Evolutionary conservation across 2,888 invertebrate genomes (phyloP).

Genomic region (Drosophila algonquin): DNA sequence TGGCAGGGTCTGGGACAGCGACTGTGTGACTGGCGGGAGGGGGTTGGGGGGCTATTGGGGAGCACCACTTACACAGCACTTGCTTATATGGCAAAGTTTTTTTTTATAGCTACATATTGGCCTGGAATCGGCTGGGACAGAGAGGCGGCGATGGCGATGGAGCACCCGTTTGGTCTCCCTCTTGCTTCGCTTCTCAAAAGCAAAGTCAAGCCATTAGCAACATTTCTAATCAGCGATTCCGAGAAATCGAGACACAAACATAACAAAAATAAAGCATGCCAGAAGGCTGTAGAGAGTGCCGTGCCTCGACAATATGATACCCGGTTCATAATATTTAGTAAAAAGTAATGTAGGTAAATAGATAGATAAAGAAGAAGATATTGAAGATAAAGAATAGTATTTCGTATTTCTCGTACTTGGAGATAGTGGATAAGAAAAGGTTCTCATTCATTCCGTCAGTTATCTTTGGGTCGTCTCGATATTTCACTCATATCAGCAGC

Average conservation of each 20-base stretch:
- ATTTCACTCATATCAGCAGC: too few relatives aligned
- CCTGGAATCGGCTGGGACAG: not conserved
- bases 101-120: not conserved
- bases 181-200: not conserved
- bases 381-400: too few relatives aligned
- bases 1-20: not conserved
- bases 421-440: too few relatives aligned
- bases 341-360: too few relatives aligned
- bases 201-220: conserved; percentile 44
- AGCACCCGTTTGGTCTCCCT: not conserved
- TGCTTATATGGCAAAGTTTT: conserved; percentile 27
- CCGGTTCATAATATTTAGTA: not conserved
- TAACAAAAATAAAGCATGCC: not conserved
- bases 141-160: not conserved
- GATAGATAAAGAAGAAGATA: too few relatives aligned
- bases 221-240: conserved; percentile 51
- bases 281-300: not conserved
- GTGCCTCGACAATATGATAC: not conserved
- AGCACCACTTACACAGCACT: conserved; percentile 17
- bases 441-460: too few relatives aligned
- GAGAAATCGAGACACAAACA: conserved; percentile 42
- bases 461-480: too few relatives aligned
- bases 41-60: conserved; percentile 14
- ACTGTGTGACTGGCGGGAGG: not conserved
- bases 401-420: too few relatives aligned